Base-by-base conservation (phyloP, 2,888 invertebrate species). In the Pachliopta kotzebuea region DNA sequence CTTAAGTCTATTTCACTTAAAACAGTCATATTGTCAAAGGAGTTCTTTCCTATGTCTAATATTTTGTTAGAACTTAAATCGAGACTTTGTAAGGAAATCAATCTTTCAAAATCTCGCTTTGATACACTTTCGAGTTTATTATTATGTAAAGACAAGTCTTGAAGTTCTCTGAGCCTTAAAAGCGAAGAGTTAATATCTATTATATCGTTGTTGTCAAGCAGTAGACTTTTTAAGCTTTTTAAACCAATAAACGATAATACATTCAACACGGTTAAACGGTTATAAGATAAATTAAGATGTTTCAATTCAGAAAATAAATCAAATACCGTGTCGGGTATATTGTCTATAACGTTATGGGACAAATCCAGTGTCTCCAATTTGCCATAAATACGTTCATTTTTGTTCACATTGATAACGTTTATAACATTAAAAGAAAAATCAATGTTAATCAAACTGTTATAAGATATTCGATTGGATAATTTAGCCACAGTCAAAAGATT, bases 381-480 rank as follows among this genome's bases (percentile, higher is more conserved):
- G 21, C 21, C 71, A 56, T 72, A 85, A 2, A 63, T 49, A 45
- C 69, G 54, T 23, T 72, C 49, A 23, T 50, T 59, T 1, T 65
- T 49, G 21, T 67, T 56, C 0, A 74, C 64, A 57, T 67, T 59
- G n/a, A 85, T 76, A 42, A 69, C 63, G 45, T 58, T 72, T 18
- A 88, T 85, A 7, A 49, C 69, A 65, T 88, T 88, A 62, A 80
- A 68, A 0, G 88, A 88, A 9, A 81, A 73, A 73, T 87, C 79
- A 29, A 87, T 69, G 60, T 76, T 72, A 24, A 29, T 65, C 29
- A 88, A 69, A 2, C 52, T 54, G 2, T 45, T 55, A 0, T 85
- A 67, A 18, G 76, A 65, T 4, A 69, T 2, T 2, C 0, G 0
- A 57, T 83, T 84, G 2, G 71, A 77, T 2, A 88, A 67, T 50